Evolutionary conservation across 2,888 invertebrate genomes (phyloP), one percentile per base, ranked within the genome.

Genomic region (Andrena trimmerana): DNA sequence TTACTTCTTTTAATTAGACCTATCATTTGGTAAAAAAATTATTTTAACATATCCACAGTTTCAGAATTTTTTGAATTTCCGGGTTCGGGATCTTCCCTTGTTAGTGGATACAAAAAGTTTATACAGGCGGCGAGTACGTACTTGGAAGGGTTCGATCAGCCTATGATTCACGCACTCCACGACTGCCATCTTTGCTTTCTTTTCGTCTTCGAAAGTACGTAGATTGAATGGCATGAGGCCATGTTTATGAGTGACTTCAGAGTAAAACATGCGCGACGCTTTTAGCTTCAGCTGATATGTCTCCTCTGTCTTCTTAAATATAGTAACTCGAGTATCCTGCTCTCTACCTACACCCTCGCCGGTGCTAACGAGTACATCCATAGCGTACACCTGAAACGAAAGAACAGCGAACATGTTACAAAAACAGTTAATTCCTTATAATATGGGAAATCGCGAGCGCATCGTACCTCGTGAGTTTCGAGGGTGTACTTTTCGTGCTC

Each of bases 271-370:
- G 94, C 99, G 97, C 16, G 99, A 99, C 60, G 99, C 97, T 95
- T 99, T 99, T 94, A 99, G 95, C 95, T 99, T 99, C 86, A 99
- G 95, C 95, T 98, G 98, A 95, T 99, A 99, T 78, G 98, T 96
- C 94, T 99, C 98, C 90, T 99, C 99, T 83, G 99, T 99, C 95
- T 99, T 99, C 95, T 99, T 99, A 95, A 98, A 99, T 93, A 99
- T 98, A 62, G 99, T 99, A 86, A 99, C 99, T 93, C 99, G 96
- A 36, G 99, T 97, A 90, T 99, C 98, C 94, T 97, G 96, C 94
- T 99, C 99, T 91, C 97, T 97, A 16, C 98, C 98, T 94, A 97
- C 96, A 92, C 99, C 99, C 93, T 99, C 99, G 67, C 99, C 99
- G 76, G 98, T 97, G 91, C 99, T 98, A 82, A 99, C 96, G 79